Evolutionary conservation across 2,113 vertebrate species (phyloP).

Genomic region (zebrafish (Danio rerio)): GRCz12tu NC_133177.1:44773501-44774000

Average conservation of each 20-base stretch:
- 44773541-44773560: no score
- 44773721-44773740: neutral
- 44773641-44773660: no score
- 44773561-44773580: no score
- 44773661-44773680: no score
- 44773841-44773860: constrained; percentile 14
- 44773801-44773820: constrained; percentile 12
- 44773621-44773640: no score
- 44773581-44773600: no score
- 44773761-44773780: constrained; percentile 26
- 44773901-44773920: constrained; percentile 56
- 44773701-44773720: neutral
- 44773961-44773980: constrained; percentile 71
- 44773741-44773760: neutral
- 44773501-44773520: no score
- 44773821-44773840: constrained; percentile 29
- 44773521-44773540: no score
- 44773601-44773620: no score
- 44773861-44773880: constrained; percentile 25
- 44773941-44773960: constrained; percentile 73
- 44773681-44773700: no score
- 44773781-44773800: constrained; percentile 20
- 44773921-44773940: constrained; percentile 55
- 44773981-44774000: constrained; percentile 78
- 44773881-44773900: constrained; percentile 47